phyloP scores from a whole-genome alignment of 2,797 vertebrate genomes.

The Pseudomugil tenellus region DNA sequence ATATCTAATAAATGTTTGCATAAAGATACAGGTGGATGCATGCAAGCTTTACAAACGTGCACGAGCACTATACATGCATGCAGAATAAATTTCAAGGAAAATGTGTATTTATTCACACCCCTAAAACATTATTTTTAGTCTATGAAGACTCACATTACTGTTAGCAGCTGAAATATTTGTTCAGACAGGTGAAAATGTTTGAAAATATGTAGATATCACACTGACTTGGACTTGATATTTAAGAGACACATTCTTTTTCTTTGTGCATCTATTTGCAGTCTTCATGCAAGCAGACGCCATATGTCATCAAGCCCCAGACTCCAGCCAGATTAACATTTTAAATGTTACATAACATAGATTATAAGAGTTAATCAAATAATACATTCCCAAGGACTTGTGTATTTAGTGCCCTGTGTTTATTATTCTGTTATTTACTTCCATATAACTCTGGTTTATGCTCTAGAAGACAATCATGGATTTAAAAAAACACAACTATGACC shows the following conservation, averaged over 20 bases:
- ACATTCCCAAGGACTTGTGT: slow-evolving; percentile 24
- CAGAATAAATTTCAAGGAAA: slow-evolving; percentile 13
- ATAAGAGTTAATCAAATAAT: slow-evolving; percentile 39
- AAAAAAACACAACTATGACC: neutral
- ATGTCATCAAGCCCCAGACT: slow-evolving; percentile 42
- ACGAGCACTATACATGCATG: slow-evolving; percentile 18
- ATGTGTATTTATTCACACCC: neutral
- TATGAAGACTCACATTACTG: neutral
- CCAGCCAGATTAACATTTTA: slow-evolving; percentile 55
- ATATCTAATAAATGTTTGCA: neutral
- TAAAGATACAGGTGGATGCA: neutral
- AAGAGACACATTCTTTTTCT: slow-evolving; percentile 36
- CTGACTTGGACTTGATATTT: slow-evolving; percentile 28
- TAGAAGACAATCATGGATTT: neutral
- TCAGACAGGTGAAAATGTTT: slow-evolving; percentile 25
- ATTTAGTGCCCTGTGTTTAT: slow-evolving; percentile 15
- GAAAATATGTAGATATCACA: slow-evolving; percentile 39
- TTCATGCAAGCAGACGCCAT: slow-evolving; percentile 47
- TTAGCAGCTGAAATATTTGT: slow-evolving; percentile 22
- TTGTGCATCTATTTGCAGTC: slow-evolving; percentile 33
- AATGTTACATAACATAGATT: slow-evolving; percentile 47
- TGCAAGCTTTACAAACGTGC: slow-evolving; percentile 22
- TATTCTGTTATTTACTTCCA: slow-evolving; percentile 1
- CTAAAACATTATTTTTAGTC: neutral
- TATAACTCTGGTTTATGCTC: neutral